Evolutionary conservation across 2,888 invertebrate genomes (phyloP).

Genomic region (Omphaloscelis lunosa): DNA sequence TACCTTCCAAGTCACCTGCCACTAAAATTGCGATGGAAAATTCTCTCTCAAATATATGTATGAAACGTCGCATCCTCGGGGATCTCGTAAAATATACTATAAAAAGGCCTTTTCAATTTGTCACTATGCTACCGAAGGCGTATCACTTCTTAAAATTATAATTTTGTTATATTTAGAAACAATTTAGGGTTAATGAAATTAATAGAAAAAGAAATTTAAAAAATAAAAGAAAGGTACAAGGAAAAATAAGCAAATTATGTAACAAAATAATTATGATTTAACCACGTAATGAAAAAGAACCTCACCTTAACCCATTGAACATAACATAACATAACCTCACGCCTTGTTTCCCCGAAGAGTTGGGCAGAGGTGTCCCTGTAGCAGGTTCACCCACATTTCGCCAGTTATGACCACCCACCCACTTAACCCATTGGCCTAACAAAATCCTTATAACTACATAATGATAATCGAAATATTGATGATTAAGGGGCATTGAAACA

Average conservation of each 20-base stretch:
- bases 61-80: constrained; percentile 71
- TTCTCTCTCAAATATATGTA: constrained; percentile 70
- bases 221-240: too few species aligned
- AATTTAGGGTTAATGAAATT: neutral
- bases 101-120: constrained; percentile 85
- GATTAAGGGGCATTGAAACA: neutral
- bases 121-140: constrained; percentile 67
- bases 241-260: neutral
- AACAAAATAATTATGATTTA: neutral
- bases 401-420: too few species aligned
- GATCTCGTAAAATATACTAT: constrained; percentile 81
- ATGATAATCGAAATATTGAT: neutral
- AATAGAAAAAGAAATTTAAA: neutral
- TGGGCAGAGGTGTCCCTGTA: too few species aligned
- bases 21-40: constrained; percentile 67
- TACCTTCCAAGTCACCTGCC: constrained; percentile 64
- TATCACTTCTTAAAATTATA: constrained; percentile 60
- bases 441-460: neutral
- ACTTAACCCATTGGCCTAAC: neutral
- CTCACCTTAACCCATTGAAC: neutral
- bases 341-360: too few species aligned
- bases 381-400: too few species aligned
- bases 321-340: too few species aligned
- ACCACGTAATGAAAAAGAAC: neutral
- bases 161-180: constrained; percentile 37